Evolutionary conservation across 1,140 invertebrate genomes (phyloP).

Genomic region (Magallana gigas): DNA sequence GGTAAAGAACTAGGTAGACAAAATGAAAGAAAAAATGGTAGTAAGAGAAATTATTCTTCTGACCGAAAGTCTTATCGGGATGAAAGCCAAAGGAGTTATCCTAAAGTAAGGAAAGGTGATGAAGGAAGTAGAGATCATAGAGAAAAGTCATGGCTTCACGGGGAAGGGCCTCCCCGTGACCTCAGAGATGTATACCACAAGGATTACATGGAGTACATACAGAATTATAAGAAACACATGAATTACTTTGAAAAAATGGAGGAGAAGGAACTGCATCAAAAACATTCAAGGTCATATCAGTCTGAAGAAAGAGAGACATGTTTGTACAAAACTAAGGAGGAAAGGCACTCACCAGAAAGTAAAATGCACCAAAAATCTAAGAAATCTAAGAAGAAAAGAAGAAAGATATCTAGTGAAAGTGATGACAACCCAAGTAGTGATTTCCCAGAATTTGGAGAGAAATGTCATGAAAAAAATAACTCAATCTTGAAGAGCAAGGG

Average conservation of each 20-base stretch:
- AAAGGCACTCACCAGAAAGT: background rate
- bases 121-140: background rate
- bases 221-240: conserved; percentile 44
- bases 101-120: background rate
- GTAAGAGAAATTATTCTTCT: background rate
- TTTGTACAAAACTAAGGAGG: background rate
- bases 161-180: background rate
- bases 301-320: background rate
- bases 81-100: background rate
- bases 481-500: background rate
- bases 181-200: background rate
- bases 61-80: background rate
- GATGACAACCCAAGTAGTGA: conserved; percentile 14
- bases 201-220: conserved; percentile 38
- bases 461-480: background rate
- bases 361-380: background rate
- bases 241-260: conserved; percentile 22
- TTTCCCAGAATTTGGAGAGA: background rate
- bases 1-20: background rate
- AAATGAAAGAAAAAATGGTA: background rate
- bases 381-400: background rate
- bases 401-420: background rate
- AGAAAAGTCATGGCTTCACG: background rate
- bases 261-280: background rate
- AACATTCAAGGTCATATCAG: background rate